phyloP scores from a whole-genome alignment of 2,113 vertebrate genomes.

The Paracanthobrama guichenoti region DNA sequence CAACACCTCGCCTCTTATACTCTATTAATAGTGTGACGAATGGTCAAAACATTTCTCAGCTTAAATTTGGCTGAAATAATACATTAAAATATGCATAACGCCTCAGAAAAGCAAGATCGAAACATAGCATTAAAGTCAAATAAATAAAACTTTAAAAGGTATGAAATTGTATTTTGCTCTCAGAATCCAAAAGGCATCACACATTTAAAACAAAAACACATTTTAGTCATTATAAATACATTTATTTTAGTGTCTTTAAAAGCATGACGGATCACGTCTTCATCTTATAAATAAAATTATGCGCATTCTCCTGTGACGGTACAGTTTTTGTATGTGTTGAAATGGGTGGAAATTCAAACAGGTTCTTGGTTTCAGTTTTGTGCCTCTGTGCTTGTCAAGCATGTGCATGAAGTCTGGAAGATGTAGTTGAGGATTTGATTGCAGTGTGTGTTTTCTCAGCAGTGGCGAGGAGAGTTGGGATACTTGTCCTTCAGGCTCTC shows the following conservation, averaged over 20 bases:
- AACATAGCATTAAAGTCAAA: not conserved
- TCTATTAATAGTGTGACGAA: no score
- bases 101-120: not conserved
- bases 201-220: not conserved
- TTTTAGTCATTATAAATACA: not conserved
- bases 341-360: not conserved
- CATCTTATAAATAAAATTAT: not conserved
- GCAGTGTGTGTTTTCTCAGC: conserved; percentile 71
- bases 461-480: conserved; percentile 78
- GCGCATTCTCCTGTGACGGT: not conserved
- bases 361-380: not conserved
- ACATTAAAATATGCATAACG: not conserved
- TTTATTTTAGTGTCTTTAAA: not conserved
- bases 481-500: conserved; percentile 88
- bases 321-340: not conserved
- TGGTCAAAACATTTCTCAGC: not conserved
- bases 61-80: not conserved
- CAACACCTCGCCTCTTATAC: not conserved
- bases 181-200: not conserved
- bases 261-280: not conserved
- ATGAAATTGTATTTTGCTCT: not conserved
- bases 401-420: not conserved
- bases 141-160: not conserved
- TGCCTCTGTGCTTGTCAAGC: not conserved
- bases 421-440: not conserved